A percentile compares a stretch with the other conserved stretches of the same genome.
Conservation (phyloP, 2,888 invertebrate genomes). For the Ptychoptera contaminata region DNA sequence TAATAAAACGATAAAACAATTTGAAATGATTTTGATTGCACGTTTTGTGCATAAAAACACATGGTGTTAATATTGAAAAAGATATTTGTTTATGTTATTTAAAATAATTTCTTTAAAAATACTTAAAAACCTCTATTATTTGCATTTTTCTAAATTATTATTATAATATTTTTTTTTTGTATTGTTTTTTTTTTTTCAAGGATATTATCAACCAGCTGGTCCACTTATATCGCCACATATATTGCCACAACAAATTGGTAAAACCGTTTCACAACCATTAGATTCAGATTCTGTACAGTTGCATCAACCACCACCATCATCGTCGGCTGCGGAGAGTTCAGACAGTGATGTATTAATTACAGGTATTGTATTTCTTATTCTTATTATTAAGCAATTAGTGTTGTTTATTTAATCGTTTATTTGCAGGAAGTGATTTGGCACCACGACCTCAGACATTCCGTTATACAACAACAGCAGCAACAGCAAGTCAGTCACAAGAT, state of each 20-base stretch:
- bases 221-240: slow-evolving; percentile 64
- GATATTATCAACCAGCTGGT: slow-evolving; percentile 85
- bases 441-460: slow-evolving; percentile 16
- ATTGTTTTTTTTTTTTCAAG: slow-evolving; percentile 34
- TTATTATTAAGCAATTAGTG: not conserved
- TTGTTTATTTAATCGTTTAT: slow-evolving; percentile 11
- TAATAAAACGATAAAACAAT: no score
- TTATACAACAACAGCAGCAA: slow-evolving; percentile 15
- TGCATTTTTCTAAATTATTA: no score
- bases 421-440: slow-evolving; percentile 22
- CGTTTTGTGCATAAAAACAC: no score
- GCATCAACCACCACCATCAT: slow-evolving; percentile 19
- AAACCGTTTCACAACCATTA: slow-evolving; percentile 32
- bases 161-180: no score
- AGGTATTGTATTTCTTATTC: slow-evolving; percentile 10
- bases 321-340: slow-evolving; percentile 22
- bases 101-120: no score
- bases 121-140: no score
- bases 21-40: no score
- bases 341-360: slow-evolving; percentile 21
- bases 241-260: slow-evolving; percentile 23
- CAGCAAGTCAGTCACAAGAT: slow-evolving; percentile 17
- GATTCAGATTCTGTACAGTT: slow-evolving; percentile 27
- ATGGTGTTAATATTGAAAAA: no score
- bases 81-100: no score